phyloP scores from a whole-genome alignment of 2,113 vertebrate genomes.

The Leptosomus discolor region DNA sequence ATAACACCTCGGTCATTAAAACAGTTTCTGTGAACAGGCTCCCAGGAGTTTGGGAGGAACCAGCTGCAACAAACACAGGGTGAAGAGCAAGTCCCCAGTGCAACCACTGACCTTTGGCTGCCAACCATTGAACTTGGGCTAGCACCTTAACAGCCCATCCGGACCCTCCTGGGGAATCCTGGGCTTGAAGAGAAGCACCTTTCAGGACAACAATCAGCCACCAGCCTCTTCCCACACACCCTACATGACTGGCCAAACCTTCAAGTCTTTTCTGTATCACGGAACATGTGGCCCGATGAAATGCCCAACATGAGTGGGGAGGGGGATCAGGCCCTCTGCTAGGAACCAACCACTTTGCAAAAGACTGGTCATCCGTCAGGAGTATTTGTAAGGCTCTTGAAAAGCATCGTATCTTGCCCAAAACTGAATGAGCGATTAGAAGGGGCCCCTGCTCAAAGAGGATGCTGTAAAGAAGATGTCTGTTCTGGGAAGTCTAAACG shows the following conservation, averaged over 20 bases:
- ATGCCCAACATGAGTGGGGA: background rate
- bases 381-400: background rate
- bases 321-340: background rate
- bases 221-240: background rate
- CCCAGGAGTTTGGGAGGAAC: background rate
- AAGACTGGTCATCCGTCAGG: background rate
- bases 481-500: background rate
- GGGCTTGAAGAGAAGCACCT: background rate
- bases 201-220: background rate
- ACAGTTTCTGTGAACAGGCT: background rate
- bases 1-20: accelerated
- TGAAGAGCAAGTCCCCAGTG: background rate
- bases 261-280: no score
- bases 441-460: background rate
- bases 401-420: background rate
- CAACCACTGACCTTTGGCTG: background rate
- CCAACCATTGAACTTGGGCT: background rate
- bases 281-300: background rate
- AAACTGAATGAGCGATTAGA: background rate
- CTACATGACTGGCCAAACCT: accelerated
- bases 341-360: background rate
- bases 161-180: background rate
- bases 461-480: background rate
- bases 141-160: background rate
- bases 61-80: background rate